Percentiles rank a stretch among this genome's conserved stretches.
Evolutionary conservation across 2,113 vertebrate species (phyloP).

Genomic region (Bubo bubo): DNA sequence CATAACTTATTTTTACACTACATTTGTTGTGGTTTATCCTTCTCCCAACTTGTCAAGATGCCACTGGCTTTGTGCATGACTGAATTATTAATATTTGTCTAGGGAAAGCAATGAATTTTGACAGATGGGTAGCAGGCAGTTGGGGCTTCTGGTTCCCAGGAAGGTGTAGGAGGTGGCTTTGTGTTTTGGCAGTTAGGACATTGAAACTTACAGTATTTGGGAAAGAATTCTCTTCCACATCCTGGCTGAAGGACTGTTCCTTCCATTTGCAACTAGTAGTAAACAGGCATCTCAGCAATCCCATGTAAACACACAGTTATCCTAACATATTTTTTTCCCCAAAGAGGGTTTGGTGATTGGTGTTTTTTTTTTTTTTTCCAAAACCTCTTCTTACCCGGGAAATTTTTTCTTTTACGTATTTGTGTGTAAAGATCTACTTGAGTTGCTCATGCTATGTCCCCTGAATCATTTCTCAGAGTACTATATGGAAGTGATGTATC

Average conservation of each 20-base stretch:
- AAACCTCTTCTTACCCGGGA: background rate
- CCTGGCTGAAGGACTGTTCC: background rate
- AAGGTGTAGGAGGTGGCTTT: slow-evolving; percentile 26
- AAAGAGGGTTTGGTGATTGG: background rate
- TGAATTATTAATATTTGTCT: background rate
- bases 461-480: background rate
- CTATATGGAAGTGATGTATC: accelerated
- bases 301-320: background rate
- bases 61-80: background rate
- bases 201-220: background rate
- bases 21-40: background rate
- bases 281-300: background rate
- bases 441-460: accelerated
- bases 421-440: background rate
- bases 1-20: background rate
- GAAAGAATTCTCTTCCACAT: background rate
- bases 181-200: slow-evolving; percentile 24
- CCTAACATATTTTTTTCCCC: background rate
- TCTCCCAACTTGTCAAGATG: background rate
- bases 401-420: background rate
- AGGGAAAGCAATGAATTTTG: background rate
- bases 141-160: slow-evolving; percentile 22
- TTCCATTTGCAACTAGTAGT: background rate
- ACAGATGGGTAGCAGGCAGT: slow-evolving; percentile 35
- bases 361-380: background rate